A percentile compares a stretch with the other conserved stretches of the same genome.
Conservation (phyloP, 1,140 invertebrate genomes). For the Philaenus spumarius region DNA sequence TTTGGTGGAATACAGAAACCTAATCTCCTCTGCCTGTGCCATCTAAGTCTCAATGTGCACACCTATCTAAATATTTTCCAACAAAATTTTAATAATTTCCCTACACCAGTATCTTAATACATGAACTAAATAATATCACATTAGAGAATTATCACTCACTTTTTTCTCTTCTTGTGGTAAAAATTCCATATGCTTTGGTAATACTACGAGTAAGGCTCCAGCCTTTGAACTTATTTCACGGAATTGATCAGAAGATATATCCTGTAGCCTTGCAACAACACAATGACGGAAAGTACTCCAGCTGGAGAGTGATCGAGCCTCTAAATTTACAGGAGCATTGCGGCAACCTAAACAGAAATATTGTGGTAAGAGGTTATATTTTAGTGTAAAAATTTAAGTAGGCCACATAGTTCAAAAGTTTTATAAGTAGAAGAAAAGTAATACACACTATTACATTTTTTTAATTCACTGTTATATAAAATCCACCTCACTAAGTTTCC, state of each 20-base stretch:
- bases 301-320: conserved; percentile 79
- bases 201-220: conserved; percentile 73
- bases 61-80: too few species aligned
- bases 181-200: conserved; percentile 66
- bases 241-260: conserved; percentile 70
- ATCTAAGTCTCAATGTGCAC: too few species aligned
- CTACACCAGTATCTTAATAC: not conserved
- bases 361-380: too few species aligned
- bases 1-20: too few species aligned
- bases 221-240: conserved; percentile 70
- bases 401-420: too few species aligned
- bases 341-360: conserved; percentile 66
- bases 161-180: conserved; percentile 62
- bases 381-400: too few species aligned
- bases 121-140: not conserved
- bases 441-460: too few species aligned
- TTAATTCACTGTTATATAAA: too few species aligned
- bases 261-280: conserved; percentile 69
- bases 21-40: too few species aligned
- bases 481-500: too few species aligned
- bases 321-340: conserved; percentile 71
- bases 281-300: conserved; percentile 84
- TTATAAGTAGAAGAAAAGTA: too few species aligned
- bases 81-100: too few species aligned
- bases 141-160: conserved; percentile 43